phyloP scores from a whole-genome alignment of 2,113 vertebrate genomes.

The Silurus meridionalis region DNA sequence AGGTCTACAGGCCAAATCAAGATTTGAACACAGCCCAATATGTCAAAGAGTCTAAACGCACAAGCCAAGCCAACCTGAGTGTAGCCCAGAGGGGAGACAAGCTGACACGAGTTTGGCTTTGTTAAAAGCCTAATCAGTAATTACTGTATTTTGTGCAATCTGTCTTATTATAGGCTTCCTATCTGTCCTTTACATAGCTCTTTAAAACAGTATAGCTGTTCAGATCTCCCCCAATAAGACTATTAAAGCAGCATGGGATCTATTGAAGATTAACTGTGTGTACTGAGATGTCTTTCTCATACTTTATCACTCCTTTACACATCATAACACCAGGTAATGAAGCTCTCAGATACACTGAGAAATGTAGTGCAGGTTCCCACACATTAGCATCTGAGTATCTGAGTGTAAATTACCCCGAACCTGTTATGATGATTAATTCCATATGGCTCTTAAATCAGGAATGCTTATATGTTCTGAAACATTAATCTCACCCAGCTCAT shows the following conservation, averaged over 20 bases:
- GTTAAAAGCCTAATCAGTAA: slow-evolving; percentile 11
- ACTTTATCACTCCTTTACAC: slow-evolving; percentile 24
- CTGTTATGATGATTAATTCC: slow-evolving; percentile 20
- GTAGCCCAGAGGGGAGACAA: not conserved
- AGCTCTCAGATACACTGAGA: slow-evolving; percentile 17
- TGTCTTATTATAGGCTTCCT: slow-evolving; percentile 14
- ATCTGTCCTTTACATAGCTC: not conserved
- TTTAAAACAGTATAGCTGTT: not conserved
- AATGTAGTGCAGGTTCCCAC: slow-evolving; percentile 2
- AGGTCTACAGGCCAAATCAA: slow-evolving; percentile 51
- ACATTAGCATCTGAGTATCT: slow-evolving; percentile 11
- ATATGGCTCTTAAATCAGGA: slow-evolving; percentile 38
- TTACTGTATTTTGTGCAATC: not conserved
- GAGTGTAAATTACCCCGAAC: slow-evolving; percentile 19
- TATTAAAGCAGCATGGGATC: not conserved
- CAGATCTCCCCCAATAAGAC: not conserved
- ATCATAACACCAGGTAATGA: slow-evolving; percentile 41
- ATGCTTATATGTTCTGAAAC: slow-evolving; percentile 19
- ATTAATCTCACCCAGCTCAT: not conserved
- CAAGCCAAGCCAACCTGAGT: slow-evolving; percentile 7
- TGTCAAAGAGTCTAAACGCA: slow-evolving; percentile 1
- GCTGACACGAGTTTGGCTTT: slow-evolving; percentile 21
- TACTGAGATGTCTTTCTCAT: not conserved
- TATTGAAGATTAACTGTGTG: slow-evolving; percentile 17
- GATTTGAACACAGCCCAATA: slow-evolving; percentile 45